A percentile compares a stretch with the other conserved stretches of the same genome.
Conservation (phyloP, 1,140 invertebrate genomes). For the Monochamus saltuarius region DNA sequence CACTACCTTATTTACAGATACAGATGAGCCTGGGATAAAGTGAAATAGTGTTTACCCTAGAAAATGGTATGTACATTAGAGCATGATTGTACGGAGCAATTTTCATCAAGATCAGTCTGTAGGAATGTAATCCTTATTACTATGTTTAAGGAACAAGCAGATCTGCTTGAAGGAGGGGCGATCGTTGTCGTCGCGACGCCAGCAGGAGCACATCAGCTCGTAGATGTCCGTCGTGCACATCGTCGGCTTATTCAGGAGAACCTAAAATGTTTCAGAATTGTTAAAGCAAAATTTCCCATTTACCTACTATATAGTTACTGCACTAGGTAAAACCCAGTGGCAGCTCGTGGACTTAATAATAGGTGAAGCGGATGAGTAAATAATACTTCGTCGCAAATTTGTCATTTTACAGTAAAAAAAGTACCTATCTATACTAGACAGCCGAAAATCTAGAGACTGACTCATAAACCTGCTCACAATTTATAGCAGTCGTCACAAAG, state of each 20-base stretch:
- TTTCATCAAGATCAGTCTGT: conserved; percentile 44
- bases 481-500: no score
- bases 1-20: no score
- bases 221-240: conserved; percentile 77
- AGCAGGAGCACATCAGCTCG: conserved; percentile 77
- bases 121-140: conserved; percentile 56
- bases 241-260: conserved; percentile 66
- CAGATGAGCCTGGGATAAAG: not conserved
- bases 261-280: conserved; percentile 49
- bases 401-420: no score
- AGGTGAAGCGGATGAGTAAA: no score
- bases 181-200: conserved; percentile 65
- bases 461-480: no score
- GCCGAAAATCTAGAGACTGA: no score
- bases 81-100: conserved; percentile 8
- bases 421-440: no score
- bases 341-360: no score
- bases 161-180: conserved; percentile 77
- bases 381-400: no score
- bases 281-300: no score
- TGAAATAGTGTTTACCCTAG: conserved; percentile 9
- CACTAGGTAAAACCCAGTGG: no score
- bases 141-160: conserved; percentile 69
- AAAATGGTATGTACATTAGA: conserved; percentile 11
- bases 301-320: no score